Conservation (phyloP, 2,113 vertebrate species). For the Chionomys nivalis region DNA sequence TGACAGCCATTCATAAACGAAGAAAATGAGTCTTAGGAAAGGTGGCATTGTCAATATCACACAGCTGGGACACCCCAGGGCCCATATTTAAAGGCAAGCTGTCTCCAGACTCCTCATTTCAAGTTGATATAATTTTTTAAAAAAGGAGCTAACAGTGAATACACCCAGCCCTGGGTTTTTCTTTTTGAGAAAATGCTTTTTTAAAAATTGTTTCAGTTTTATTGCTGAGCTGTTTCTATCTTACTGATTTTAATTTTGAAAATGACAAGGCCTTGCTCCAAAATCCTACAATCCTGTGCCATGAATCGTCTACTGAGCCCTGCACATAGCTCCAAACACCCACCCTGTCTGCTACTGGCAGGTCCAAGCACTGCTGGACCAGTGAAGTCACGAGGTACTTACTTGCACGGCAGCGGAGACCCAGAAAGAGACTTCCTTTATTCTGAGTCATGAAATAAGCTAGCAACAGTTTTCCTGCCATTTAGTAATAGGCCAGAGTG, state of each 20-base stretch:
- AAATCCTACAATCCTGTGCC: background rate
- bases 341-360: background rate
- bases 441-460: background rate
- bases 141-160: background rate
- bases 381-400: background rate
- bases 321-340: background rate
- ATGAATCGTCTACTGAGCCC: background rate
- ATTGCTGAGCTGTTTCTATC: background rate
- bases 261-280: background rate
- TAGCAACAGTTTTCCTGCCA: background rate
- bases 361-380: background rate
- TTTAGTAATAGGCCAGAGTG: background rate
- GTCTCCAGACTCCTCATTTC: background rate
- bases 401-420: background rate
- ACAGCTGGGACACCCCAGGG: too few species aligned
- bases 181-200: background rate
- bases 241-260: background rate
- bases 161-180: background rate
- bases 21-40: background rate
- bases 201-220: background rate
- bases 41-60: background rate
- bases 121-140: background rate
- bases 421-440: background rate
- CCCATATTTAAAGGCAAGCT: background rate
- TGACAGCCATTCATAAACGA: background rate